Percentiles rank a stretch among this genome's conserved stretches.
phyloP scores from a whole-genome alignment of 2,113 vertebrate genomes.

The Scatophagus argus region DNA sequence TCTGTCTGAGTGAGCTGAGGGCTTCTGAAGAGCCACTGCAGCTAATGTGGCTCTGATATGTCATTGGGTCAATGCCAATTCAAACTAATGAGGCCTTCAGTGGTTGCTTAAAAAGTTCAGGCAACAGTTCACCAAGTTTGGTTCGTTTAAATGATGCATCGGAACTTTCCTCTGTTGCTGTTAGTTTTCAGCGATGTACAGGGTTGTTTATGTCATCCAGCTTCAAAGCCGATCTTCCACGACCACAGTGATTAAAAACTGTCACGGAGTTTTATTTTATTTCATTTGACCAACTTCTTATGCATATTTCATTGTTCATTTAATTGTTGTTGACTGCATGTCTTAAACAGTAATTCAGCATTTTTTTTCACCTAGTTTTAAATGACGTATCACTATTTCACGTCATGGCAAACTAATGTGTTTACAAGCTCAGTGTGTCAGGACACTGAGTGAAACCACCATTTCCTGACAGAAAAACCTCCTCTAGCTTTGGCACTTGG shows the following conservation, averaged over 20 bases:
- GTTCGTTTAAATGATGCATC: constrained; percentile 10
- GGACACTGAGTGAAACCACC: too few species aligned
- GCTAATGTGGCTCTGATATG: constrained; percentile 42
- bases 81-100: constrained; percentile 50
- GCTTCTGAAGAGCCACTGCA: constrained; percentile 49
- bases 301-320: background rate
- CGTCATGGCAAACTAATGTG: too few species aligned
- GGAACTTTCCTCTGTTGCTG: background rate
- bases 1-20: constrained; percentile 49
- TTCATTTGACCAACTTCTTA: too few species aligned
- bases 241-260: background rate
- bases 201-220: background rate
- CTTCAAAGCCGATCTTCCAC: too few species aligned
- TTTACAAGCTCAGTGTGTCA: too few species aligned
- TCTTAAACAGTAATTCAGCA: too few species aligned
- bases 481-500: too few species aligned
- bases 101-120: constrained; percentile 33
- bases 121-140: constrained; percentile 29
- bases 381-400: too few species aligned
- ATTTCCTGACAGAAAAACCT: too few species aligned
- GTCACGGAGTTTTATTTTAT: background rate
- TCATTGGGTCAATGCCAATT: constrained; percentile 53
- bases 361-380: too few species aligned
- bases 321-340: background rate
- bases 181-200: background rate